Evolutionary conservation across 2,797 vertebrate genomes (phyloP).

Genomic region (Lepidocolaptes lacrymiger): DNA sequence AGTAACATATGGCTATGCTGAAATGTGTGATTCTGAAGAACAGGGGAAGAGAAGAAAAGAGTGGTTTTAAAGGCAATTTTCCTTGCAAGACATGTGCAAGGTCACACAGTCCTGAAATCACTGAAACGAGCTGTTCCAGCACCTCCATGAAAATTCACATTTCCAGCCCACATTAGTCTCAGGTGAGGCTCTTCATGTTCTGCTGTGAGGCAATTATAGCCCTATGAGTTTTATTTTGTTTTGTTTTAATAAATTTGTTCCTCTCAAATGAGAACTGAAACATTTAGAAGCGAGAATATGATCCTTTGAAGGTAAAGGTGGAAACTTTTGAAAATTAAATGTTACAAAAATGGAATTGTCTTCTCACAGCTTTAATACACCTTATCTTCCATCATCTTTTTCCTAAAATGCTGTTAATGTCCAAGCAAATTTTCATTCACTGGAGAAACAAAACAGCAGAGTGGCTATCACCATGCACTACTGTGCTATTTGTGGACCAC

Average conservation of each 20-base stretch:
- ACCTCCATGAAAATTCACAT: neutral
- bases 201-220: neutral
- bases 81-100: neutral
- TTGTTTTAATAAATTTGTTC: neutral
- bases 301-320: neutral
- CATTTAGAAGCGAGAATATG: neutral
- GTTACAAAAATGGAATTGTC: neutral
- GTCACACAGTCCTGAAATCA: neutral
- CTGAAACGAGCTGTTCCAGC: neutral
- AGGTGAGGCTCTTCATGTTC: neutral
- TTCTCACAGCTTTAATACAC: neutral
- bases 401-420: neutral
- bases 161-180: neutral
- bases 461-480: neutral
- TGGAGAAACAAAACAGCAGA: neutral
- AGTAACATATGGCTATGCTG: neutral
- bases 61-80: conserved; percentile 5
- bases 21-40: conserved; percentile 26
- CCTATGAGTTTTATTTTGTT: neutral
- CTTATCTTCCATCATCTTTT: neutral
- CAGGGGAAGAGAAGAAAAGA: neutral
- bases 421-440: neutral
- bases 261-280: neutral
- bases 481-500: neutral
- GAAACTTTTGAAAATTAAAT: neutral